Base-by-base conservation (phyloP, 2,888 invertebrate genomes). In the Erebia ligea region DNA sequence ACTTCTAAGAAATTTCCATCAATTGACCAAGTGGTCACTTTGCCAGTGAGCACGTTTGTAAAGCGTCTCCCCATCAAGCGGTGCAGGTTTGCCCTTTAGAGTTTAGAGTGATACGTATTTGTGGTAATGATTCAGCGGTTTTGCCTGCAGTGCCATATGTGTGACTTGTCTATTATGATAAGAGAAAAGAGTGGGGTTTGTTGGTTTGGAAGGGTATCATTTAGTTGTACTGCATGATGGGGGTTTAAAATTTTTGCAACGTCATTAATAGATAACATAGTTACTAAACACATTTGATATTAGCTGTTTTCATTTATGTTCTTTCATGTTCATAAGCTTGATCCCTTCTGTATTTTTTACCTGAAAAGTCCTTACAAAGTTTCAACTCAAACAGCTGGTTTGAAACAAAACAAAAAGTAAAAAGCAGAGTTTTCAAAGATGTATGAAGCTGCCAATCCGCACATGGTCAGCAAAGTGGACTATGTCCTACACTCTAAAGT, bases 41-140 rank as follows among this genome's bases (percentile, higher is more conserved):
- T 2, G 17, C n/a, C 52, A n/a, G 6, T 50, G n/a, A n/a, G 52
- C 8, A 9, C 17, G 52, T 9, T 52, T 1, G 9, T 19, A 19
- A 3, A 54, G 54, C 54, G 54, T 9, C 54, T 54, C 52, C 17
- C 52, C 10, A 8, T 19, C 19, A 54, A 54, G 10, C 9, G 54
- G 9, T 11, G 34, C 34, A 5, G 54, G 54, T 8, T 11, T 17
- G 54, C 10, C 48, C 15, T 48, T 45, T 21, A 15, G n/a, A 4
- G 10, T 48, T 45, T 21, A 15, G n/a, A 4, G 10, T 52, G 42
- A 19, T 59, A 63, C 42, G 19, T 67, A 13, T 45, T 56, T 34
- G 57, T 34, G 45, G 34, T 25, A 34, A 54, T 73, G 73, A 73
- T 50, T 73, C 68, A 68, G 70, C 71, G 56, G 11, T 45, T n/a